These are phyloP conservation scores for Trachelus iudaicus DNA, from an alignment of 2,888 invertebrate genomes.

Conservation along the genomic window DNA sequence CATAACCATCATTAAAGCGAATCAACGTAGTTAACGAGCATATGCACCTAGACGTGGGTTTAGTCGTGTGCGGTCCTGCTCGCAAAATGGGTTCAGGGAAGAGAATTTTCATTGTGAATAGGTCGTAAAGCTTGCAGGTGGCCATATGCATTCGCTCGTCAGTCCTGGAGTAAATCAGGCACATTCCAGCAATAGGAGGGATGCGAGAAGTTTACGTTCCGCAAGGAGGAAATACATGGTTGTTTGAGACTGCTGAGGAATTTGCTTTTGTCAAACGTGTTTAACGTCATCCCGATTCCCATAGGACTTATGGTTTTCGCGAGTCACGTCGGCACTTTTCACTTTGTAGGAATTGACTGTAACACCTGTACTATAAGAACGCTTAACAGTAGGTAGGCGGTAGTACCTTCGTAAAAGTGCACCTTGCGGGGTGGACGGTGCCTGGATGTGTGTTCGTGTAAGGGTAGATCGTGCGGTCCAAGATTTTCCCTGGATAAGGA, in stretches of 20 bases:
- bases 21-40: background rate
- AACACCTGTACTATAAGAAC: background rate
- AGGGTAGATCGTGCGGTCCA: conserved; percentile 65
- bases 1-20: background rate
- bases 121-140: background rate
- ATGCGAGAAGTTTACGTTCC: background rate
- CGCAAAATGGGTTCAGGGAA: background rate
- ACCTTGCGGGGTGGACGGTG: conserved; percentile 55
- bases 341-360: background rate
- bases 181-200: background rate
- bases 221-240: background rate
- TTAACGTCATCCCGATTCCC: background rate
- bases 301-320: background rate
- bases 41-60: background rate
- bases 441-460: conserved; percentile 50
- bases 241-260: background rate
- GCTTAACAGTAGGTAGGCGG: background rate
- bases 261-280: background rate
- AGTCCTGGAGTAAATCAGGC: background rate
- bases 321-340: no score
- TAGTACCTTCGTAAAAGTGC: conserved; percentile 55
- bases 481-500: conserved; percentile 71
- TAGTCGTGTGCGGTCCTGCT: background rate
- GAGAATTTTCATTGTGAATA: background rate
- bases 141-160: background rate